Conservation (phyloP, 23 tunicate genomes). For the Diplosoma virens region DNA sequence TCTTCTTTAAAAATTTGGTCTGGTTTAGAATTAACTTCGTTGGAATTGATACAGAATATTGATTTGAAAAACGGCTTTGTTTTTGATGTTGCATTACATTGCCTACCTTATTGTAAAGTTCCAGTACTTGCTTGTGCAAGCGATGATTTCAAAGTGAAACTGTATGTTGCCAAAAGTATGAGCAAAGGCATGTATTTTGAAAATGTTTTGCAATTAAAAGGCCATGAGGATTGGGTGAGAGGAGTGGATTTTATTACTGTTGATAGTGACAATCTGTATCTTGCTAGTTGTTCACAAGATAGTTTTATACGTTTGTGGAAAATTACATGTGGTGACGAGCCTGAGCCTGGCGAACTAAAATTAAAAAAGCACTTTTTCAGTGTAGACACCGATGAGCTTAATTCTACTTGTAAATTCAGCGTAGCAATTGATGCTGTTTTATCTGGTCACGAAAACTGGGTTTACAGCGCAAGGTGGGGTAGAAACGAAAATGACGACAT, state of each 20-base stretch:
- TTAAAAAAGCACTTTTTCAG: slow-evolving; percentile 48
- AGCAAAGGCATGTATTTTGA: slow-evolving; percentile 1
- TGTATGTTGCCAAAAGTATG: slow-evolving; percentile 13
- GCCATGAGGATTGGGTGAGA: slow-evolving; percentile 93
- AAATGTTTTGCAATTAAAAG: slow-evolving; percentile 16
- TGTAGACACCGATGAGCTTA: background rate
- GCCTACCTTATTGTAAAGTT: slow-evolving; percentile 11
- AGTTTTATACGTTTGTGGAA: slow-evolving; percentile 78
- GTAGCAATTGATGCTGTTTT: slow-evolving; percentile 77
- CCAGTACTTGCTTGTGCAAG: slow-evolving; percentile 74
- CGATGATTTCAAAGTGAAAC: slow-evolving; percentile 44
- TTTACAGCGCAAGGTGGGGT: slow-evolving; percentile 76
- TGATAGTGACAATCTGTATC: slow-evolving; percentile 1
- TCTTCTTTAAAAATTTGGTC: slow-evolving; percentile 55
- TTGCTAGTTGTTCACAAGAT: slow-evolving; percentile 81
- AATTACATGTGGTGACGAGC: slow-evolving; percentile 8
- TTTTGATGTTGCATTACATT: slow-evolving; percentile 42
- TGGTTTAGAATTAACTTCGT: background rate
- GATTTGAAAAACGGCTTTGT: slow-evolving; percentile 44
- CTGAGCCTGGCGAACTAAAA: slow-evolving; percentile 29
- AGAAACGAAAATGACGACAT: background rate
- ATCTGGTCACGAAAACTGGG: slow-evolving; percentile 90
- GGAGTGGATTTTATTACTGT: slow-evolving; percentile 38
- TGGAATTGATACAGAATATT: slow-evolving; percentile 38
- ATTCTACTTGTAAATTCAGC: background rate